phyloP scores from a whole-genome alignment of 2,797 vertebrate species.

The Semaprochilodus insignis region DNA sequence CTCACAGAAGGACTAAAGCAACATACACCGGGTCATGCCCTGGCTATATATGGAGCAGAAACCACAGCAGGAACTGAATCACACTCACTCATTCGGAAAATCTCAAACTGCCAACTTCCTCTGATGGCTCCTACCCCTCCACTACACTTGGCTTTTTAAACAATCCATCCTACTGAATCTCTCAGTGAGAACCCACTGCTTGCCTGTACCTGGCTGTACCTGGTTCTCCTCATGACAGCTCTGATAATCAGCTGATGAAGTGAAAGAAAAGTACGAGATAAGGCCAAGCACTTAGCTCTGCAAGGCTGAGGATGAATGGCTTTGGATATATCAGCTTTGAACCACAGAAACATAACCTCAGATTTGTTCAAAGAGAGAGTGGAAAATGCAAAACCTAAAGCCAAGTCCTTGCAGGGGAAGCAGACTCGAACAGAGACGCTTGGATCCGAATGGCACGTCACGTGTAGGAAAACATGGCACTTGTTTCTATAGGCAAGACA shows the following conservation, averaged over 20 bases:
- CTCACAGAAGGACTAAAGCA: too few relatives aligned
- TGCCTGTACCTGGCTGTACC: slow-evolving; percentile 5
- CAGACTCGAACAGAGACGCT: neutral
- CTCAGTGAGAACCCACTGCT: neutral
- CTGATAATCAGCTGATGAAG: slow-evolving; percentile 8
- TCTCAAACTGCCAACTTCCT: too few relatives aligned
- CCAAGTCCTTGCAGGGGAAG: neutral
- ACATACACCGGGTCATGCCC: too few relatives aligned
- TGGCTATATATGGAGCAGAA: too few relatives aligned
- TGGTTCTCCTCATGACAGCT: slow-evolving; percentile 13
- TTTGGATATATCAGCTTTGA: neutral
- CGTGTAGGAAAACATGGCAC: neutral
- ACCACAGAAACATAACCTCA: neutral
- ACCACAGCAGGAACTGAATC: too few relatives aligned
- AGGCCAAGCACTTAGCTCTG: neutral
- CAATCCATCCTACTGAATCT: too few relatives aligned
- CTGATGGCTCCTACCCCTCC: too few relatives aligned
- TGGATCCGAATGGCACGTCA: neutral
- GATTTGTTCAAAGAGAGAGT: neutral
- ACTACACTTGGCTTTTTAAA: too few relatives aligned
- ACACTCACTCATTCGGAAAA: too few relatives aligned
- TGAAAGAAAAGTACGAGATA: neutral
- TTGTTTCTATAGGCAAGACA: neutral
- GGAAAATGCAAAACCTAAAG: too few relatives aligned
- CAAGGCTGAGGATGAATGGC: neutral